Conservation (phyloP, 2,888 invertebrate species). For the Macropis europaea region DNA sequence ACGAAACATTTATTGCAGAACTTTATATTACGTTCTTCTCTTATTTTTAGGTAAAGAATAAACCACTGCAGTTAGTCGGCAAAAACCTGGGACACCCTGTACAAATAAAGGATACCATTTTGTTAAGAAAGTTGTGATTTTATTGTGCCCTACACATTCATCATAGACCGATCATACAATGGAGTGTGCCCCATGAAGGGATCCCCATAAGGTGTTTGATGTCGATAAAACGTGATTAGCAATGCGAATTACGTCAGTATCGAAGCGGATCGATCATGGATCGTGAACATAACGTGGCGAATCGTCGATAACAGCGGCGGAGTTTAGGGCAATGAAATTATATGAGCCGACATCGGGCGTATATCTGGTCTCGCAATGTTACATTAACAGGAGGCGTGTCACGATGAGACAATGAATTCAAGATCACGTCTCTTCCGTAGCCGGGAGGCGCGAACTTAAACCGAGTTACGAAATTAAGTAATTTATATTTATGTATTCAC, state of each 20-base stretch:
- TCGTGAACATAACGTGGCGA: slow-evolving; percentile 17
- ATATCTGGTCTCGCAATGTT: slow-evolving; percentile 39
- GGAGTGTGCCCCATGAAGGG: too few relatives aligned
- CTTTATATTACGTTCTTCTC: too few relatives aligned
- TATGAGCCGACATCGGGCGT: slow-evolving; percentile 47
- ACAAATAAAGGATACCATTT: too few relatives aligned
- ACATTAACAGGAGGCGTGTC: slow-evolving; percentile 53
- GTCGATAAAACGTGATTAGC: slow-evolving; percentile 35
- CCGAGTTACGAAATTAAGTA: slow-evolving; percentile 71
- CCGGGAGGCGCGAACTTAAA: slow-evolving; percentile 67
- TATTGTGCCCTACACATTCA: too few relatives aligned
- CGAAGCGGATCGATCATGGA: slow-evolving; percentile 27
- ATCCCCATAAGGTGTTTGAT: too few relatives aligned
- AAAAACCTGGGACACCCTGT: too few relatives aligned
- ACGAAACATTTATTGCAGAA: too few relatives aligned
- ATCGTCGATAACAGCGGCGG: slow-evolving; percentile 22
- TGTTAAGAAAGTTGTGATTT: too few relatives aligned
- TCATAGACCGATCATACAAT: too few relatives aligned
- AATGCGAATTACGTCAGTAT: slow-evolving; percentile 11
- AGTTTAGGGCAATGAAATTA: slow-evolving; percentile 50
- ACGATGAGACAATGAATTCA: slow-evolving; percentile 72
- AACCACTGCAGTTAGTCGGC: background rate
- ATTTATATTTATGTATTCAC: slow-evolving; percentile 74
- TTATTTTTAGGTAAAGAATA: too few relatives aligned
- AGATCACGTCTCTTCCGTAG: slow-evolving; percentile 69